Percentiles rank a stretch among this genome's conserved stretches.
These are phyloP conservation scores for Muscina levida DNA, from an alignment of 2,888 invertebrate genomes.

Conservation along the genomic window DNA sequence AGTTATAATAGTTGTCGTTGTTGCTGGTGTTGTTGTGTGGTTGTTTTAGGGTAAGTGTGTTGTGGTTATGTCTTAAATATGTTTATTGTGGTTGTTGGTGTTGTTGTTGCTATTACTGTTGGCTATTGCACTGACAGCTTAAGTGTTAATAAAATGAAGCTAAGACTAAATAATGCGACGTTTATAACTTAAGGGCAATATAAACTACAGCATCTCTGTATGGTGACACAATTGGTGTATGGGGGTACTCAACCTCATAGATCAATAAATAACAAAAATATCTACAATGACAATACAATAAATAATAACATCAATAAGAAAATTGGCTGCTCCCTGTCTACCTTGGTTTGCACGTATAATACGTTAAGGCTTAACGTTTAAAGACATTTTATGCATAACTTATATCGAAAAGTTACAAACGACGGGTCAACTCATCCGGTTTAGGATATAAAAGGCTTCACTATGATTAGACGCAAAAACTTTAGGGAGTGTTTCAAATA, in stretches of 20 bases:
- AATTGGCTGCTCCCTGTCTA: conserved; percentile 58
- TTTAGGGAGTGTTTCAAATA: too few species aligned
- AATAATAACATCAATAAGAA: background rate
- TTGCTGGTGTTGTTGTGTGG: background rate
- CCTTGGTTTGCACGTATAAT: too few species aligned
- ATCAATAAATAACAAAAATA: too few species aligned
- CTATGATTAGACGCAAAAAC: too few species aligned
- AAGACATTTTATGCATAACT: conserved; percentile 25
- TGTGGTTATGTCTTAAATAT: conserved; percentile 27
- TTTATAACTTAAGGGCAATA: conserved; percentile 62
- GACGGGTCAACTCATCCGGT: too few species aligned
- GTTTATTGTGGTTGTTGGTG: background rate
- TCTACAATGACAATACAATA: background rate
- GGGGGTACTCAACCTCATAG: too few species aligned
- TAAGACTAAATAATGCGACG: conserved; percentile 62
- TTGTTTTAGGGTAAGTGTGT: background rate
- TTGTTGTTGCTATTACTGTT: conserved; percentile 4
- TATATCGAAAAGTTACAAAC: too few species aligned
- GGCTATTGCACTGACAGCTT: conserved; percentile 33
- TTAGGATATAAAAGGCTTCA: too few species aligned
- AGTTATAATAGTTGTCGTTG: background rate
- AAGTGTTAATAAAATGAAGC: conserved; percentile 63
- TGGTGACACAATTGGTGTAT: too few species aligned
- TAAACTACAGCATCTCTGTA: too few species aligned
- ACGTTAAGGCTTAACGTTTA: conserved; percentile 23